Base-by-base conservation (phyloP, 2,888 invertebrate species). In the Aphidius colemani region DNA sequence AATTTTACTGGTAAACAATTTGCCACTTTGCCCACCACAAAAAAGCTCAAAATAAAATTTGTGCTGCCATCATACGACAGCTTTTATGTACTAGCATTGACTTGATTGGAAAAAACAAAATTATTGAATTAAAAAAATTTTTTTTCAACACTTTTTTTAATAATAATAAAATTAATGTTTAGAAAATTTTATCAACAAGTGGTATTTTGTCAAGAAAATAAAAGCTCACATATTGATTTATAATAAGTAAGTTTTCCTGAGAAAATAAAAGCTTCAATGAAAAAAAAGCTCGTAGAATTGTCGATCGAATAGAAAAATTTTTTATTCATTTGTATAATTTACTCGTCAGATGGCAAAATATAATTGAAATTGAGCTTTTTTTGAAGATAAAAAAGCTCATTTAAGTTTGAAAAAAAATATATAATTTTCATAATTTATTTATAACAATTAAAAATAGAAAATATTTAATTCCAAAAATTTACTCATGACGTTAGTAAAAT, bases 271-370 rank as follows among this genome's bases (percentile, higher is more conserved):
- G 13, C 13, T 18, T 2, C 13, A 18, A n/a, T 18, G 2, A 18
- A 18, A 18, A 18, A 18, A 3, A 43, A 59, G 43, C 30, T 10
- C 46, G 10, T 7, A 11, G 11, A 10, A 43, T 55, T 53, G 61
- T 53, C 61, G 61, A 61, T 61, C 7, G 53, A 40, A 44, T 53
- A 30, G 44, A 59, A 44, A 51, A 53, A 39, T 9, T 50, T 13
- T 7, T 7, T 9, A 18, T 10, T 18, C 1, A 18, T 2, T 18
- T 9, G n/a, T 9, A 46, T 61, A 1, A n/a, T 39, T 13, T 53
- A 1, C 53, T 55, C 64, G 18, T 55, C 41, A 64, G 64, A 59
- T 64, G 64, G 64, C 64, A 45, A 53, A 43, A 55, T 55, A 48
- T 5, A 53, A 64, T 60, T 53, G 13, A 43, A 11, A 7, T 18